These are phyloP conservation scores for Gymnocephalus cernua DNA, from an alignment of 2,113 vertebrate species.

Conservation along the genomic window DNA sequence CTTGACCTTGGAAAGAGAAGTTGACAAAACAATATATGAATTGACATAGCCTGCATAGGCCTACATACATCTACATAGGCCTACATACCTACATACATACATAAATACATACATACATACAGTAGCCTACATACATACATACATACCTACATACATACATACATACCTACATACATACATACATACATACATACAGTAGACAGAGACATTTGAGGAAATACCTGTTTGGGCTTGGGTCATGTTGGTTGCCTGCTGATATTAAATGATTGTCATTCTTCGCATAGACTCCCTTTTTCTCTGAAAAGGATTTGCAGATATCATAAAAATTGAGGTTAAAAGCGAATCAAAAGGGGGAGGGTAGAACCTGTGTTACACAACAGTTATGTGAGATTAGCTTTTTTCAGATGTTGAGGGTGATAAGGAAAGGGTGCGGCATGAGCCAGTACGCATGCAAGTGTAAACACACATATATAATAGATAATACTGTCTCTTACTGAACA, in stretches of 20 bases:
- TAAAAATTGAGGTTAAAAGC: background rate
- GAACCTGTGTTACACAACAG: constrained; percentile 12
- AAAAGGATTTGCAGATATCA: background rate
- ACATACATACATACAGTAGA: background rate
- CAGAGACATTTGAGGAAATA: background rate
- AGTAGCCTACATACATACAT: no score
- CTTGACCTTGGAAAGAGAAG: background rate
- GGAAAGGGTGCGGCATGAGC: background rate
- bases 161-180: background rate
- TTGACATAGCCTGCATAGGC: no score
- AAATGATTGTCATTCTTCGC: background rate
- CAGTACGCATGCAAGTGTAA: background rate
- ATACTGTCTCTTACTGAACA: background rate
- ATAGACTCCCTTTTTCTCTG: background rate
- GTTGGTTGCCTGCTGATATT: background rate
- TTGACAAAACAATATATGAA: background rate
- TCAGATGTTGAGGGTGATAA: constrained; percentile 34
- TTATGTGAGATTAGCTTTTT: constrained; percentile 9
- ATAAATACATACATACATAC: no score
- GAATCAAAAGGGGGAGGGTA: background rate
- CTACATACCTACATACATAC: no score
- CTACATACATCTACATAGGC: no score
- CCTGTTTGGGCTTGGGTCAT: background rate
- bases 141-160: no score
- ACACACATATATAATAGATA: background rate